Evolutionary conservation across 1,140 invertebrate species (phyloP).

Genomic region (Muscidifurax raptorellus): DNA sequence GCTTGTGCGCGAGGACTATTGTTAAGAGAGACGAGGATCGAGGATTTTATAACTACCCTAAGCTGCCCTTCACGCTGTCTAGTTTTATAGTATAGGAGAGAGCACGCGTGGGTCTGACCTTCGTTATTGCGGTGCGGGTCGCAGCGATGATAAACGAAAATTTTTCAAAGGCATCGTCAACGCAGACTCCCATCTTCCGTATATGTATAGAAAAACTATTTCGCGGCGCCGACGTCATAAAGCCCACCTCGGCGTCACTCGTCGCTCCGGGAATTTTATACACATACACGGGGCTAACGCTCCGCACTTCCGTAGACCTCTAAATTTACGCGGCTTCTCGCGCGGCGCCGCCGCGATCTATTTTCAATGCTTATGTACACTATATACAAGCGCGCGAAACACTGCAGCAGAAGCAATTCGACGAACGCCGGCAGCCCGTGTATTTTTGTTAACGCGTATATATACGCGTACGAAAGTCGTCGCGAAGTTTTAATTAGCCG

Average conservation of each 20-base stretch:
- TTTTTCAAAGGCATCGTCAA: background rate
- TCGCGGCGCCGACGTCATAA: background rate
- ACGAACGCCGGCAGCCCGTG: background rate
- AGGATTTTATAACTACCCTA: background rate
- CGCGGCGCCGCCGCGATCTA: constrained; percentile 20
- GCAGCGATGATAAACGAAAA: too few relatives aligned
- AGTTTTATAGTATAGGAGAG: background rate
- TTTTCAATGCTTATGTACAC: constrained; percentile 19
- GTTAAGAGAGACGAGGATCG: background rate
- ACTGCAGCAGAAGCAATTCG: background rate
- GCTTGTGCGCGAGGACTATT: background rate
- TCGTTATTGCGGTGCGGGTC: too few relatives aligned
- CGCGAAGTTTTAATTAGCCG: background rate
- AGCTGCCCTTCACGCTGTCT: background rate
- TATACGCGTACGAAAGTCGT: background rate
- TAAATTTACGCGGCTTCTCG: constrained; percentile 23
- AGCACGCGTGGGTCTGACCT: background rate
- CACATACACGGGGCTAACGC: background rate
- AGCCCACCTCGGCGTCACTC: background rate
- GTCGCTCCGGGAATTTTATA: constrained; percentile 22
- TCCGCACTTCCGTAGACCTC: background rate
- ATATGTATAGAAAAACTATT: background rate
- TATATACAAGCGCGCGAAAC: constrained; percentile 9
- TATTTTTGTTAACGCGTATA: constrained; percentile 2
- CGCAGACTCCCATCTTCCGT: too few relatives aligned